Evolutionary conservation across 2,888 invertebrate species (phyloP).

Genomic region (Brenthis ino): DNA sequence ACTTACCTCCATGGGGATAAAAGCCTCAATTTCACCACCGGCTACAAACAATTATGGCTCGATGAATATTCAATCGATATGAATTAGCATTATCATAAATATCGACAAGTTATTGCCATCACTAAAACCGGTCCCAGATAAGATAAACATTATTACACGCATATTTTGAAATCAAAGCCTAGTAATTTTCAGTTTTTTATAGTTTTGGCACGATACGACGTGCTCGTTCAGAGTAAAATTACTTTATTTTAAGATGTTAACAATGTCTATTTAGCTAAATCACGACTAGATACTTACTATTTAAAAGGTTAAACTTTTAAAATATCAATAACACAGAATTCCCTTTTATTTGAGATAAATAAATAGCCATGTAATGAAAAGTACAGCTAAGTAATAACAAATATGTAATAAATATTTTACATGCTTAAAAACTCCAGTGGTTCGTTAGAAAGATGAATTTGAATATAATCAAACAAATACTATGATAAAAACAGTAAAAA

Average conservation of each 20-base stretch:
- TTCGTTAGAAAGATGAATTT: too few relatives aligned
- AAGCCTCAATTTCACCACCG: constrained; percentile 48
- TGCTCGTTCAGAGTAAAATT: constrained; percentile 2
- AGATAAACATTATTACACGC: constrained; percentile 33
- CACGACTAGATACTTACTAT: background rate
- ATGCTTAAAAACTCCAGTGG: too few relatives aligned
- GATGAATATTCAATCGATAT: constrained; percentile 60
- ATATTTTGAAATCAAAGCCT: constrained; percentile 25
- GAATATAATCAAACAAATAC: too few relatives aligned
- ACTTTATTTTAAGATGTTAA: background rate
- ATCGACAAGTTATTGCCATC: constrained; percentile 54
- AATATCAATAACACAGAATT: too few relatives aligned
- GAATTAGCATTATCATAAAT: constrained; percentile 57
- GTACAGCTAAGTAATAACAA: too few relatives aligned
- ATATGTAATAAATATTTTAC: too few relatives aligned
- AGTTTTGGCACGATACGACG: constrained; percentile 27
- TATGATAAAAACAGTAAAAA: too few relatives aligned
- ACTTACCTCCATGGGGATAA: constrained; percentile 30
- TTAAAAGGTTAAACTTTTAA: too few relatives aligned
- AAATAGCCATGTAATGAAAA: too few relatives aligned
- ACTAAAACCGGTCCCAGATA: constrained; percentile 42
- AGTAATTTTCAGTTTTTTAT: constrained; percentile 32
- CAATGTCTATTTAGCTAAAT: background rate
- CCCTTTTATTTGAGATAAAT: too few relatives aligned
- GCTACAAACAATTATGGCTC: constrained; percentile 57